These are phyloP conservation scores for Capra hircus DNA, from an alignment of 2,113 vertebrate species.

Conservation along the genomic window DNA sequence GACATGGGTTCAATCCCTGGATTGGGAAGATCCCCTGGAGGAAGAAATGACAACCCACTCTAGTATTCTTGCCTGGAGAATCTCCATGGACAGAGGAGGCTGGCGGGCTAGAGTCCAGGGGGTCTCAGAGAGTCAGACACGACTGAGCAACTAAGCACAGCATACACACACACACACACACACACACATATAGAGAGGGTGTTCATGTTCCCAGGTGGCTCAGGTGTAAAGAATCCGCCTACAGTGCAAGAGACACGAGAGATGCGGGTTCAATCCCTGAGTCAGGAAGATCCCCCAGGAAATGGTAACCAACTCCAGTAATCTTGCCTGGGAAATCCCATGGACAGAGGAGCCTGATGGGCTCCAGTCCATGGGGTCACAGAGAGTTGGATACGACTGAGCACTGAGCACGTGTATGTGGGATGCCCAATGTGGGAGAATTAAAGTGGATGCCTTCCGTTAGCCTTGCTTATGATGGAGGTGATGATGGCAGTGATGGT, in stretches of 20 bases:
- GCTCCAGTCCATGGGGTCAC: background rate
- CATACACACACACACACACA: background rate
- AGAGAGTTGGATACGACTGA: background rate
- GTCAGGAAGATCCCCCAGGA: background rate
- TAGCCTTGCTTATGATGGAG: background rate
- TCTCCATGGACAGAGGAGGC: background rate
- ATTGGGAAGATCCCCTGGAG: background rate
- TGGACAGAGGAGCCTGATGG: background rate
- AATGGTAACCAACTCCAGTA: background rate
- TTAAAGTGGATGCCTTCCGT: background rate
- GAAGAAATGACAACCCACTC: background rate
- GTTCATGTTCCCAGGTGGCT: rapidly evolving
- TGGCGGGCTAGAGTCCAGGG: background rate
- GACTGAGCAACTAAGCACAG: background rate
- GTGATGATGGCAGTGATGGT: background rate
- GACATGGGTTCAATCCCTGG: background rate
- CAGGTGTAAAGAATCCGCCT: background rate
- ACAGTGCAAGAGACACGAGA: background rate
- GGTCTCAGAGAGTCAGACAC: background rate
- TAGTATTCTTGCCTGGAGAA: background rate
- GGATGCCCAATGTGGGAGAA: background rate
- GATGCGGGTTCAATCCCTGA: background rate
- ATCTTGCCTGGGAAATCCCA: background rate
- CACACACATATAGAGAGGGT: rapidly evolving
- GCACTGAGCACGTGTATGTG: background rate